Conservation (phyloP, 2,888 invertebrate genomes). For the Thereva unica region DNA sequence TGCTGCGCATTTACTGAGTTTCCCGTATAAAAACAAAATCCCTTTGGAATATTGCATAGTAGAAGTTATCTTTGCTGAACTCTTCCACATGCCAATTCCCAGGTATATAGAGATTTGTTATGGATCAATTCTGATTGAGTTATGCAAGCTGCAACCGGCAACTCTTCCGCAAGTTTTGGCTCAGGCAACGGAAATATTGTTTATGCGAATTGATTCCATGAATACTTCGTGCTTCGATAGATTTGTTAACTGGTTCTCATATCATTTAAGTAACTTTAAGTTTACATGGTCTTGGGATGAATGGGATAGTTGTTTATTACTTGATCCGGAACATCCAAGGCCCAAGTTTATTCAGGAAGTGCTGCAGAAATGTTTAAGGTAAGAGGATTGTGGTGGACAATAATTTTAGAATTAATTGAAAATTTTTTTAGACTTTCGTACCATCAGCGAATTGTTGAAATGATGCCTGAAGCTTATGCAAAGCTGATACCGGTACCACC, state of each 20-base stretch:
- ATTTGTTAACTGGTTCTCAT: constrained; percentile 96
- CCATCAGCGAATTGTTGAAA: constrained; percentile 89
- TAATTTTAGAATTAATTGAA: neutral
- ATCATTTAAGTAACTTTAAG: constrained; percentile 98
- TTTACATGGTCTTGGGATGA: constrained; percentile 99
- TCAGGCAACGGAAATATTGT: constrained; percentile 96
- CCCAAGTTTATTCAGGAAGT: constrained; percentile 94
- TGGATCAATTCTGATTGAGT: constrained; percentile 92
- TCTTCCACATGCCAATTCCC: constrained; percentile 90
- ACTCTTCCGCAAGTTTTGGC: constrained; percentile 97
- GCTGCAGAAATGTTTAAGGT: constrained; percentile 88
- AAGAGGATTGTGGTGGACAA: constrained; percentile 37
- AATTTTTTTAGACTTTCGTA: constrained; percentile 77
- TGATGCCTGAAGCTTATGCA: constrained; percentile 86
- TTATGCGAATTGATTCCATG: constrained; percentile 95
- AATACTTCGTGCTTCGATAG: constrained; percentile 95
- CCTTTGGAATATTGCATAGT: constrained; percentile 98
- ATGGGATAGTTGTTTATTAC: constrained; percentile 84
- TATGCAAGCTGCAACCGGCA: constrained; percentile 95
- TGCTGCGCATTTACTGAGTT: constrained; percentile 87
- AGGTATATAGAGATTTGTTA: constrained; percentile 90
- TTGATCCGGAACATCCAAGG: constrained; percentile 87
- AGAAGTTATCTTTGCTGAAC: constrained; percentile 92
- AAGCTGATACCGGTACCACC: constrained; percentile 84
- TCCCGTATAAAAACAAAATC: constrained; percentile 90